phyloP scores from a whole-genome alignment of 1,140 invertebrate genomes.

The Drosophila pruinosa region DNA sequence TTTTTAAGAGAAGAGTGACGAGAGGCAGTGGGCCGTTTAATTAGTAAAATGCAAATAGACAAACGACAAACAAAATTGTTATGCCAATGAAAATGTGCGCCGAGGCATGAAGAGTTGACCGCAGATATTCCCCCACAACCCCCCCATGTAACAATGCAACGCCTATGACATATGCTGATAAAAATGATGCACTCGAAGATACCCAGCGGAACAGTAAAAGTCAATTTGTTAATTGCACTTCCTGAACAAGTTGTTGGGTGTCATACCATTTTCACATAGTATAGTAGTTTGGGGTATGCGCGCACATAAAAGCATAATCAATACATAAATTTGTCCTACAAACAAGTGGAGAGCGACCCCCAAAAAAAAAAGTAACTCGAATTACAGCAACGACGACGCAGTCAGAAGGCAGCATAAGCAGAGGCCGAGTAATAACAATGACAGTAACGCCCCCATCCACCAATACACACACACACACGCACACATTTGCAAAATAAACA shows the following conservation, averaged over 20 bases:
- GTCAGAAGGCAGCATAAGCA: neutral
- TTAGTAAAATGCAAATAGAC: conserved; percentile 73
- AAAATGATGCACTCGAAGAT: neutral
- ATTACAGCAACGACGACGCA: conserved; percentile 39
- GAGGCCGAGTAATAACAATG: conserved; percentile 62
- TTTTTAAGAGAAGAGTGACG: conserved; percentile 28
- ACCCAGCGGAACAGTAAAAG: neutral
- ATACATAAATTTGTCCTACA: conserved; percentile 82
- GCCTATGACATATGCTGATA: neutral
- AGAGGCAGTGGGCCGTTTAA: conserved; percentile 47
- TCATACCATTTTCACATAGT: neutral
- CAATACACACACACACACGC: conserved; percentile 7
- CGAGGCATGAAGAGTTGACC: conserved; percentile 57
- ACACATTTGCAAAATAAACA: conserved; percentile 58
- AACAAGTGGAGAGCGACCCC: conserved; percentile 73
- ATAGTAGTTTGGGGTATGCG: conserved; percentile 1
- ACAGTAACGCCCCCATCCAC: conserved; percentile 69
- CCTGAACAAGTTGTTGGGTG: no score
- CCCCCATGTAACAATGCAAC: conserved; percentile 8
- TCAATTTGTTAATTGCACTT: neutral
- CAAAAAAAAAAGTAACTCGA: conserved; percentile 59
- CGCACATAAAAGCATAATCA: conserved; percentile 59
- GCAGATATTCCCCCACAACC: conserved; percentile 13
- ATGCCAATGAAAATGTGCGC: conserved; percentile 71
- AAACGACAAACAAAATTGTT: conserved; percentile 61